These are phyloP conservation scores for Adineta ricciae DNA, from an alignment of 2,888 invertebrate genomes.

Conservation along the genomic window DNA sequence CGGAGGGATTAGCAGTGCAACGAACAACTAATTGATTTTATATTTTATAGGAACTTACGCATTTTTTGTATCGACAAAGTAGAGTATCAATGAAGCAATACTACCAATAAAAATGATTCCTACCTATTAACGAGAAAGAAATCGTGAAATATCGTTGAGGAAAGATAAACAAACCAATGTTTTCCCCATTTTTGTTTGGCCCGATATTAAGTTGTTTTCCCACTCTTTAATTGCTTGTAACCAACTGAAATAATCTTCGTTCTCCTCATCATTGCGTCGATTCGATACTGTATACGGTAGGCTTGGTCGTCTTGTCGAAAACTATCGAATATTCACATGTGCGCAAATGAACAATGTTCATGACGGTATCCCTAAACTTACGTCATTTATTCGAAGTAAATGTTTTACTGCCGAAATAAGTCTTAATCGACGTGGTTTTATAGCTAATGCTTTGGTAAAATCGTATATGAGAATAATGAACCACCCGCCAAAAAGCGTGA, in stretches of 20 bases:
- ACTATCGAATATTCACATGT: background rate
- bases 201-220: conserved; percentile 19
- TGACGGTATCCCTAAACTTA: background rate
- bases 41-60: background rate
- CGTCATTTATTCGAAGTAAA: background rate
- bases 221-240: conserved; percentile 13
- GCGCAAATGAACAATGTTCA: background rate
- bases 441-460: background rate
- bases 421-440: background rate
- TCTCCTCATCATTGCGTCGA: background rate
- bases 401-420: background rate
- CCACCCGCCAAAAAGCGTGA: conserved; percentile 27
- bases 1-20: background rate
- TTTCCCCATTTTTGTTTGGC: conserved; percentile 20
- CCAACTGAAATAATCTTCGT: conserved; percentile 12
- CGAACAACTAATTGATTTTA: background rate
- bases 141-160: background rate
- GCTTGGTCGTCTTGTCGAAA: background rate
- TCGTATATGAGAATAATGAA: conserved; percentile 27
- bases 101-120: background rate
- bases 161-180: background rate
- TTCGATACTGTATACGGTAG: background rate
- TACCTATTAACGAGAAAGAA: background rate
- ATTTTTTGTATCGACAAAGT: conserved; percentile 12
- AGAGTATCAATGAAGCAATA: background rate